These are phyloP conservation scores for Pandemis heparana DNA, from an alignment of 2,888 invertebrate genomes.

Conservation along the genomic window DNA sequence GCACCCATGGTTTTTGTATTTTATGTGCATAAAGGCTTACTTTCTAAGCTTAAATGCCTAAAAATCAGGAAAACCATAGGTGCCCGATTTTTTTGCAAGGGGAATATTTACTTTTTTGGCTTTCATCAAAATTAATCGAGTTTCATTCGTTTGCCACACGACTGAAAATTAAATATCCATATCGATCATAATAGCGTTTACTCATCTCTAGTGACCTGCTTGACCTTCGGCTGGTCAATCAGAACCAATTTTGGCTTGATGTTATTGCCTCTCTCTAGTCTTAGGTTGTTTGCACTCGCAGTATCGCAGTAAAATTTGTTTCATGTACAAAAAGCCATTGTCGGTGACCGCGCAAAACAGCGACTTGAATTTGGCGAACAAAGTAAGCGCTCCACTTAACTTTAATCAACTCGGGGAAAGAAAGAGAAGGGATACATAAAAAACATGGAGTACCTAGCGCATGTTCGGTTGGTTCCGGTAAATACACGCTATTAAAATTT, in stretches of 20 bases:
- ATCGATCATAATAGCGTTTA: too few relatives aligned
- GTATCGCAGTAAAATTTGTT: slow-evolving; percentile 11
- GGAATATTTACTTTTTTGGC: too few relatives aligned
- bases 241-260: background rate
- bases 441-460: slow-evolving; percentile 8
- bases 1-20: too few relatives aligned
- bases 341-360: slow-evolving; percentile 12
- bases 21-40: too few relatives aligned
- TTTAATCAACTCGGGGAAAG: slow-evolving; percentile 32
- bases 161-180: too few relatives aligned
- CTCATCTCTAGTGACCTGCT: too few relatives aligned
- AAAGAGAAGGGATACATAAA: slow-evolving; percentile 6
- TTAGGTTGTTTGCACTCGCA: background rate
- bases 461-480: slow-evolving; percentile 17
- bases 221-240: background rate
- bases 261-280: too few relatives aligned
- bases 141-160: too few relatives aligned
- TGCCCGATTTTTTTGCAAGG: too few relatives aligned
- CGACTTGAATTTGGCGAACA: slow-evolving; percentile 35
- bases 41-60: too few relatives aligned
- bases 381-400: slow-evolving; percentile 38
- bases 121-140: too few relatives aligned
- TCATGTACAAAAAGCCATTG: slow-evolving; percentile 19
- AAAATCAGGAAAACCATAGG: too few relatives aligned
- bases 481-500: slow-evolving; percentile 14